Base-by-base conservation (phyloP, 2,797 vertebrate genomes). In the Acridotheres tristis region DNA sequence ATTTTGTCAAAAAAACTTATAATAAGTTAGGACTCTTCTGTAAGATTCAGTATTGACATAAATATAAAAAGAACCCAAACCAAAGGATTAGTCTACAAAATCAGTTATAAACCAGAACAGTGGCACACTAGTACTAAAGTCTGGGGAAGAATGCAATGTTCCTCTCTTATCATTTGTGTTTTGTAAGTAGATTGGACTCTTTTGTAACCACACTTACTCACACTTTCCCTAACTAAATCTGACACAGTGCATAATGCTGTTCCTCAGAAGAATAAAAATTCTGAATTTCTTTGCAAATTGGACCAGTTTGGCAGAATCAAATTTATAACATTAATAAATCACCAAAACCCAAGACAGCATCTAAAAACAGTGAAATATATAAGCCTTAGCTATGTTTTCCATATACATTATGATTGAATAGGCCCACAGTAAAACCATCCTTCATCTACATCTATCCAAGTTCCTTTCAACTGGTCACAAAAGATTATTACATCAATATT, bases 281-380 rank as follows among this genome's bases (percentile, higher is more conserved):
- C 38, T 77, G 12, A 65, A 74, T 86, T 85, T 91, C 85, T 75
- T 86, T 45, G 43, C 53, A 85, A 88, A 58, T 48, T 27, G 4
- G 58, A 78, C 86, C 34, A 72, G 16, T 51, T 68, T 65, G 83
- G 40, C 50, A 95, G 75, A 75, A 94, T 92, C 75, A 85, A 80
- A 95, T 90, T 90, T 73, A 59, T 68, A 76, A 84, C 43, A 40
- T 55, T 40, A 93, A 92, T 83, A 96, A 89, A 96, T 88, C 87
- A 85, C 40, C 73, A 78, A 84, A 95, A 83, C 27, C 34, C 40
- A 89, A 87, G 78, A 94, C 19, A 94, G 32, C 47, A 91, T 92
- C 92, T 85, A 68, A 72, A 91, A 96, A 85, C 23, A 84, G 54
- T 59, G 54, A 38, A 77, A 93, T 77, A 75, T 32, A 55, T 76